phyloP scores from a whole-genome alignment of 2,888 invertebrate genomes.

The Theristus sp. region DNA sequence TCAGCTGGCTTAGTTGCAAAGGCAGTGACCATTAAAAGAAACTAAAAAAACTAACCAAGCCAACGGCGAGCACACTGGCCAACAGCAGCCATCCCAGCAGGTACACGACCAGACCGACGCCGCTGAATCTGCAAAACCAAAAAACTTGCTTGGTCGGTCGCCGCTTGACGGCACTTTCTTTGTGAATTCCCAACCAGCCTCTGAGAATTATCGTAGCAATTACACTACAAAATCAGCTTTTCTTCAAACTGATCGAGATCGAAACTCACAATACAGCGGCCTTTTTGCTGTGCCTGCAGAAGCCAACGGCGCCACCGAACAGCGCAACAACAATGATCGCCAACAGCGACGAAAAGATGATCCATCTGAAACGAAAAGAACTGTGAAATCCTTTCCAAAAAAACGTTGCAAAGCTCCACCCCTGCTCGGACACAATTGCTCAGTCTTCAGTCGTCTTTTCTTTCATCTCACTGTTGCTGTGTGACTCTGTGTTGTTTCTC shows the following conservation, averaged over 20 bases:
- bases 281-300: constrained; percentile 22
- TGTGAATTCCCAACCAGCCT: too few relatives aligned
- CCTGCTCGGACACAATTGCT: too few relatives aligned
- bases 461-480: too few relatives aligned
- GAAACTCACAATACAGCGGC: constrained; percentile 15
- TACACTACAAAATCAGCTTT: not conserved
- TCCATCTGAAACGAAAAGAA: constrained; percentile 18
- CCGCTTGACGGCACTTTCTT: too few relatives aligned
- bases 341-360: constrained; percentile 17
- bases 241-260: not conserved
- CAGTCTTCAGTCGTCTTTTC: too few relatives aligned
- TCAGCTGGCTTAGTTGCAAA: too few relatives aligned
- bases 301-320: constrained; percentile 22
- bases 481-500: too few relatives aligned
- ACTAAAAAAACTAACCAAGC: too few relatives aligned
- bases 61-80: not conserved
- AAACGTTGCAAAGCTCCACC: too few relatives aligned
- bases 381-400: too few relatives aligned
- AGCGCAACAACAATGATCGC: constrained; percentile 21
- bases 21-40: too few relatives aligned
- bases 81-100: constrained; percentile 17
- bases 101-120: constrained; percentile 23
- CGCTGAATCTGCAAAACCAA: constrained; percentile 16
- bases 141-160: too few relatives aligned
- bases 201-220: not conserved